A percentile compares a stretch with the other conserved stretches of the same genome.
Conservation (phyloP, 2,888 invertebrate genomes). For the Cerastis rubricosa region DNA sequence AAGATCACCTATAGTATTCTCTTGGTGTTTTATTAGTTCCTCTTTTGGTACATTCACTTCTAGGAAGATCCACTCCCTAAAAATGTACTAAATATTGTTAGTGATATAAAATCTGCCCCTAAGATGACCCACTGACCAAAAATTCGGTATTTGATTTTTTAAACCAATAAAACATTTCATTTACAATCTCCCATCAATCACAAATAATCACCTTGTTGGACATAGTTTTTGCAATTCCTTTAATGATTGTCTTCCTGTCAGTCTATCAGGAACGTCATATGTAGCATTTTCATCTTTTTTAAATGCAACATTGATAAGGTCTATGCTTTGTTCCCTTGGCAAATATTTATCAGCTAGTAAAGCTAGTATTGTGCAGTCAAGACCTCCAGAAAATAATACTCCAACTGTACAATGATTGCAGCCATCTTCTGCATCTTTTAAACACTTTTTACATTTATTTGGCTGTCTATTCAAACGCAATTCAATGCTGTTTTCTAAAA, state of each 20-base stretch:
- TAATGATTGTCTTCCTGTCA: conserved; percentile 94
- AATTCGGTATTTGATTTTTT: neutral
- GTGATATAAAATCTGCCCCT: too few relatives aligned
- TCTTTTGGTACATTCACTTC: conserved; percentile 94
- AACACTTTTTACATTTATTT: conserved; percentile 91
- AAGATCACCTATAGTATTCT: conserved; percentile 92
- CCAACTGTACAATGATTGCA: conserved; percentile 93
- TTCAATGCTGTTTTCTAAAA: conserved; percentile 91
- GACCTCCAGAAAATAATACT: conserved; percentile 98
- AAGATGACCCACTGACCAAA: too few relatives aligned
- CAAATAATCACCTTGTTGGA: conserved; percentile 88
- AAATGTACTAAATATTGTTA: conserved; percentile 7
- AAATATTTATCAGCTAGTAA: conserved; percentile 94
- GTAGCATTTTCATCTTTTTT: conserved; percentile 85
- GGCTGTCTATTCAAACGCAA: conserved; percentile 92
- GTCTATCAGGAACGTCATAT: conserved; percentile 95
- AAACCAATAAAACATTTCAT: neutral
- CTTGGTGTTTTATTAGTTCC: conserved; percentile 91
- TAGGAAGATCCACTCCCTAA: conserved; percentile 95
- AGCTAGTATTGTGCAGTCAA: conserved; percentile 98
- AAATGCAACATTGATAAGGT: conserved; percentile 99
- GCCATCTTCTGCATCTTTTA: conserved; percentile 68
- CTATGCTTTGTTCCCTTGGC: conserved; percentile 93
- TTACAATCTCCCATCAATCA: neutral
- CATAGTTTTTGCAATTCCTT: conserved; percentile 93